Conservation (phyloP, 2,113 vertebrate species). For the Haemorhous mexicanus region DNA sequence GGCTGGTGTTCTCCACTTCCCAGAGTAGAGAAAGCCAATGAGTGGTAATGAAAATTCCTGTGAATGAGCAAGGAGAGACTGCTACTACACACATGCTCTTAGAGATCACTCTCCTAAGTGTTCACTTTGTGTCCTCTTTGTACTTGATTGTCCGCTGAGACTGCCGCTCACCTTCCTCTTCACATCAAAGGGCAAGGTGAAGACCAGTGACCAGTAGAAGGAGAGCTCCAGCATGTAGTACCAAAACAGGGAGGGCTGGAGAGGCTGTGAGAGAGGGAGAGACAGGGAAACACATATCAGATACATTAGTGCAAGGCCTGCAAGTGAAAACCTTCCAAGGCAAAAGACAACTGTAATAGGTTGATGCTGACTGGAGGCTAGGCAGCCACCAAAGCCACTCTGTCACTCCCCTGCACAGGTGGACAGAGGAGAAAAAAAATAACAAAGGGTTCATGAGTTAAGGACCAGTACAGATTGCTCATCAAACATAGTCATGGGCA, state of each 20-base stretch:
- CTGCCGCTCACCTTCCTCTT: slow-evolving; percentile 87
- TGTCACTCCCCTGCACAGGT: background rate
- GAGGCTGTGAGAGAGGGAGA: slow-evolving; percentile 67
- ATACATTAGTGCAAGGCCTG: background rate
- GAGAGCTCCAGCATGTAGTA: slow-evolving; percentile 90
- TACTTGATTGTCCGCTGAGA: background rate
- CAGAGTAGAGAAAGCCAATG: background rate
- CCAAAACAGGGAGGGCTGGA: slow-evolving; percentile 78
- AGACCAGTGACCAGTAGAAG: slow-evolving; percentile 88
- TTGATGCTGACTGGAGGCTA: background rate
- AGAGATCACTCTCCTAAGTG: background rate
- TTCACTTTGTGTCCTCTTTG: background rate
- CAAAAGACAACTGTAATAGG: background rate
- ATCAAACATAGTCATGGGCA: background rate
- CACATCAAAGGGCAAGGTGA: slow-evolving; percentile 86
- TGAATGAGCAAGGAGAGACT: background rate
- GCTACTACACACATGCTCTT: background rate
- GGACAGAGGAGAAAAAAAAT: background rate
- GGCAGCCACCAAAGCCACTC: background rate
- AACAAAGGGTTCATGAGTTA: background rate
- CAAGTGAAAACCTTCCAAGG: background rate
- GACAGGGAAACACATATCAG: background rate
- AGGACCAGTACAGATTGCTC: background rate
- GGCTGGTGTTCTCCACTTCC: background rate
- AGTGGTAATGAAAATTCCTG: background rate